A percentile compares a stretch with the other conserved stretches of the same genome.
phyloP scores from a whole-genome alignment of 2,797 vertebrate species.

The Lagocephalus sceleratus region DNA sequence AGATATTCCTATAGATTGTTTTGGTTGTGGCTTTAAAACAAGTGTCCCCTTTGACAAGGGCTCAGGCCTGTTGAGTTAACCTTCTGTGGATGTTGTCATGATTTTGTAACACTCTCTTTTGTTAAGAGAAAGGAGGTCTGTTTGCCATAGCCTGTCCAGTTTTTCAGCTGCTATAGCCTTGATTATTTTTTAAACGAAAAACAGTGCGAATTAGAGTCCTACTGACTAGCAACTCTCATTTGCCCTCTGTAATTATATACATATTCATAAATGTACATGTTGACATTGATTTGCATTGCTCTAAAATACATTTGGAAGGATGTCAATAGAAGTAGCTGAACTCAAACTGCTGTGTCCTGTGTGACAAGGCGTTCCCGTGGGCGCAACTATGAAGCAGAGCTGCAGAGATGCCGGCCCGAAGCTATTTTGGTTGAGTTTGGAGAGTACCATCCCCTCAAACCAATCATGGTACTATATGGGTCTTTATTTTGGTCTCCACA shows the following conservation, averaged over 20 bases:
- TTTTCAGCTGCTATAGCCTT: neutral
- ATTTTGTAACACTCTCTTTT: neutral
- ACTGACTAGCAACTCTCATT: no score
- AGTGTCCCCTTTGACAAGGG: neutral
- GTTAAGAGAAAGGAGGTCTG: no score
- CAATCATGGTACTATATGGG: constrained; percentile 81
- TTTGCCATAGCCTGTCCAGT: no score
- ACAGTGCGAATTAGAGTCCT: neutral
- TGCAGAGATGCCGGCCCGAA: constrained; percentile 75
- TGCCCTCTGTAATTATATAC: no score
- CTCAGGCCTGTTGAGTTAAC: neutral
- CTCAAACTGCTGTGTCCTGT: constrained; percentile 5
- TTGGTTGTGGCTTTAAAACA: neutral
- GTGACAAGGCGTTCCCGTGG: constrained; percentile 81
- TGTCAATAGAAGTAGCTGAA: neutral
- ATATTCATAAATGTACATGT: no score
- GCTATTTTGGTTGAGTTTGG: constrained; percentile 79
- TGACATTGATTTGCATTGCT: neutral
- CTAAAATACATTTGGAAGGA: neutral
- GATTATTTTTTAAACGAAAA: neutral
- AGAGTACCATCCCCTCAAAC: constrained; percentile 93
- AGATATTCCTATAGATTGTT: neutral
- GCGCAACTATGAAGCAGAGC: constrained; percentile 84
- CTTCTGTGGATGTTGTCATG: neutral
- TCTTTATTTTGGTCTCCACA: constrained; percentile 14